Evolutionary conservation across 2,113 vertebrate species (phyloP), one percentile per base, ranked within the genome.

Genomic region (Toxotes jaculatrix): DNA sequence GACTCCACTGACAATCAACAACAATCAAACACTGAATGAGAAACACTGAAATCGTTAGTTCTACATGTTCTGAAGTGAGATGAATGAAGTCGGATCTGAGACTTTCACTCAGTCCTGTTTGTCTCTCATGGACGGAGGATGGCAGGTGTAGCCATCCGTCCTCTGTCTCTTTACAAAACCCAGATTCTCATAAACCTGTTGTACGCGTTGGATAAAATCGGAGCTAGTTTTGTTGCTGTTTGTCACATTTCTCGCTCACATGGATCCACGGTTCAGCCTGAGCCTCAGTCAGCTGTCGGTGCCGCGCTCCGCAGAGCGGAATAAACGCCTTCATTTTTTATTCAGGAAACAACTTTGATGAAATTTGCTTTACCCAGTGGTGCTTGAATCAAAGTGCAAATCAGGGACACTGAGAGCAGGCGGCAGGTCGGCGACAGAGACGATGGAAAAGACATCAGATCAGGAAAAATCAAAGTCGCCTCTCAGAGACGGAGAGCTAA

Each of bases 351-450:
- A 80, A 73, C 76, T 83, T 51, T 80, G 80, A 76, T 80, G 66
- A 80, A 63, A 77, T 87, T 36, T 73, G 56, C 60, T 68, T 59
- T 45, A 49, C 47, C 59, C 76, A 17, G 80, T 12, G 62, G 85
- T 73, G 80, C 85, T 87, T 32, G 72, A 87, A 87, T 87, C 76
- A 87, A 62, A 80, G 73, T 62, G 78, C 78, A 77, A 87, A 87
- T 87, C 75, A 87, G 80, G 69, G 49, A 79, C 59, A 45, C 27
- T 2, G 49, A 74, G 79, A 74, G 65, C 77, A 4, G 84, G 79
- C 73, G 42, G 67, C 78, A 67, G 78, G 74, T 63, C 42, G 68
- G 10, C 14, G 38, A 56, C 3, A 43, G 47, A 65, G 67, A 51
- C 7, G 79, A 78, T 34, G 43, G 64, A 45, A 64, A 65, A 70